Evolutionary conservation across 2,888 invertebrate species (phyloP).

Genomic region (Cephus runcator): DNA sequence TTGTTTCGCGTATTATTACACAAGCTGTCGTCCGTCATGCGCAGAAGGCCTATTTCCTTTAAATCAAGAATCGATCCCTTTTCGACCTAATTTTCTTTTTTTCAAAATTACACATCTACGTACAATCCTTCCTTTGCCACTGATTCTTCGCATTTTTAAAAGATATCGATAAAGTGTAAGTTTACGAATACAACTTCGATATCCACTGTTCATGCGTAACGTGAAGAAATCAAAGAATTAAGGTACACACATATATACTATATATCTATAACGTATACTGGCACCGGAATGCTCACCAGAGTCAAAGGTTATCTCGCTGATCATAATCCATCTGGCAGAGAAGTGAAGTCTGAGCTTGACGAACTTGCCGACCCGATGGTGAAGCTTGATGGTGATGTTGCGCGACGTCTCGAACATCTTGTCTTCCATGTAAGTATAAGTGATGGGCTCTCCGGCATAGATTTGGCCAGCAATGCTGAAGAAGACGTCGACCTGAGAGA

Average conservation of each 20-base stretch:
- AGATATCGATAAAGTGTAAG: not conserved
- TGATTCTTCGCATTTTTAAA: not conserved
- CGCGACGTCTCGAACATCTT: constrained; percentile 82
- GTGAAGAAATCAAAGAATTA: not conserved
- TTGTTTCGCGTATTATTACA: not conserved
- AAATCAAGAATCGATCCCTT: not conserved
- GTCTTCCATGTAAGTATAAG: constrained; percentile 78
- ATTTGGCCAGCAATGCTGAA: constrained; percentile 85
- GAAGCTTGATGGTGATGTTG: constrained; percentile 84
- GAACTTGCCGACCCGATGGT: constrained; percentile 83
- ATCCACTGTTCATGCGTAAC: not conserved
- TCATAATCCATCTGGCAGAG: constrained; percentile 86
- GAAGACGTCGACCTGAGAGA: constrained; percentile 79
- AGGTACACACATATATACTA: not conserved
- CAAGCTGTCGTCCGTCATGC: not conserved
- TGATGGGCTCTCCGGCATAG: constrained; percentile 81
- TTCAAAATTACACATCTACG: not conserved
- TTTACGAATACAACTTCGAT: not conserved
- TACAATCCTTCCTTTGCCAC: not conserved
- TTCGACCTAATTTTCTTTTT: not conserved
- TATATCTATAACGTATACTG: not conserved
- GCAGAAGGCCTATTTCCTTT: not conserved
- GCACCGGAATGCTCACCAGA: constrained; percentile 70
- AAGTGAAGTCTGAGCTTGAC: constrained; percentile 83
- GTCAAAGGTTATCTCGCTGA: constrained; percentile 89